phyloP scores from a whole-genome alignment of 1,140 invertebrate species.

The Battus philenor region DNA sequence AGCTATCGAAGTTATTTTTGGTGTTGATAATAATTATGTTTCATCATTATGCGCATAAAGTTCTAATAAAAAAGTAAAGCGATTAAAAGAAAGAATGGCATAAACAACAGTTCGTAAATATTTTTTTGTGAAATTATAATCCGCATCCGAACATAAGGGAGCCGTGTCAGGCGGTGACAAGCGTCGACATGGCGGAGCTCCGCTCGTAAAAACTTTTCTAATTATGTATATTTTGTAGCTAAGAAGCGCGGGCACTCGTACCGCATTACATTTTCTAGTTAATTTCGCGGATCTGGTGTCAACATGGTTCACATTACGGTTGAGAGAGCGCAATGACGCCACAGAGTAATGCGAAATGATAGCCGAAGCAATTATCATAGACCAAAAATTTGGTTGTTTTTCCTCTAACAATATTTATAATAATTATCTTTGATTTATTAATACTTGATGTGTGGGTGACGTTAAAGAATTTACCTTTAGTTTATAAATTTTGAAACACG shows the following conservation, averaged over 20 bases:
- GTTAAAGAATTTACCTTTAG: no score
- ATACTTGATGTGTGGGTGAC: no score
- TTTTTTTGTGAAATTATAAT: conserved; percentile 68
- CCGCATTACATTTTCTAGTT: conserved; percentile 62
- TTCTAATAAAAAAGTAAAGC: no score
- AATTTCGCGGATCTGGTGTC: conserved; percentile 51
- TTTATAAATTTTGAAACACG: no score
- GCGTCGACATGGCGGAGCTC: conserved; percentile 46
- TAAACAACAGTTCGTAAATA: conserved; percentile 66
- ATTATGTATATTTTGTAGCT: conserved; percentile 73
- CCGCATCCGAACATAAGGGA: conserved; percentile 54
- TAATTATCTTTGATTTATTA: no score
- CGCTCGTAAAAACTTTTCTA: conserved; percentile 73
- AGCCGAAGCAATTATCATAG: background rate
- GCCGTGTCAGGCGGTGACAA: conserved; percentile 67
- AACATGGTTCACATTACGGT: conserved; percentile 26
- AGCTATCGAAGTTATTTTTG: no score
- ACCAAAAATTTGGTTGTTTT: no score
- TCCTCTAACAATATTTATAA: no score
- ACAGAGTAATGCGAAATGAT: conserved; percentile 11
- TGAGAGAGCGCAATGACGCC: conserved; percentile 2
- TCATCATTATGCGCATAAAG: no score
- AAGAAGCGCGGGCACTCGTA: conserved; percentile 54
- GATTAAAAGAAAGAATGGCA: conserved; percentile 21
- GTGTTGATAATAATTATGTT: no score